Conservation (phyloP, 2,113 vertebrate species). For the Calidris pugnax region DNA sequence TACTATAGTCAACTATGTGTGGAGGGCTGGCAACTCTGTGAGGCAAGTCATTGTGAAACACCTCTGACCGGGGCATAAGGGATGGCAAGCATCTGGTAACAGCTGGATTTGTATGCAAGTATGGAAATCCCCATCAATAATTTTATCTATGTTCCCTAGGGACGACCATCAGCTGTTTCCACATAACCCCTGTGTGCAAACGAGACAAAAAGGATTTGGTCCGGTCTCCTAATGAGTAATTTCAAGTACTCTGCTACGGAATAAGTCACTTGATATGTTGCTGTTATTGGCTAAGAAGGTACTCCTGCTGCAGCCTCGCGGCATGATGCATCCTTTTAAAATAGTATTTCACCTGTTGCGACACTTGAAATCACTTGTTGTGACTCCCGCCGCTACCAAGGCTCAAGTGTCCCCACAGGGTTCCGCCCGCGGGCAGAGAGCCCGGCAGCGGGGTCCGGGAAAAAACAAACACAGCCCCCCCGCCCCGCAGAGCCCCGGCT, state of each 20-base stretch:
- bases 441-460: fast-evolving
- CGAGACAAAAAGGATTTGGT: neutral
- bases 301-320: neutral
- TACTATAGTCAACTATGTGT: neutral
- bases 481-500: fast-evolving
- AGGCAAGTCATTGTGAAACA: neutral
- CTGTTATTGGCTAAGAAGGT: neutral
- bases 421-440: neutral
- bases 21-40: neutral
- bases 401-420: fast-evolving
- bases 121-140: neutral
- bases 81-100: neutral
- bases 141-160: neutral
- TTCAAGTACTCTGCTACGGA: neutral
- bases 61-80: fast-evolving
- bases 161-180: neutral
- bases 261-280: neutral
- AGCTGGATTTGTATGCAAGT: neutral
- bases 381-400: neutral
- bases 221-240: neutral
- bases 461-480: fast-evolving
- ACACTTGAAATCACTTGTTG: neutral
- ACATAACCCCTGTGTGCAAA: neutral
- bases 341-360: constrained; percentile 12
- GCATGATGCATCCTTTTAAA: constrained; percentile 7